phyloP scores from a whole-genome alignment of 2,797 vertebrate species.

The Semaprochilodus insignis region DNA sequence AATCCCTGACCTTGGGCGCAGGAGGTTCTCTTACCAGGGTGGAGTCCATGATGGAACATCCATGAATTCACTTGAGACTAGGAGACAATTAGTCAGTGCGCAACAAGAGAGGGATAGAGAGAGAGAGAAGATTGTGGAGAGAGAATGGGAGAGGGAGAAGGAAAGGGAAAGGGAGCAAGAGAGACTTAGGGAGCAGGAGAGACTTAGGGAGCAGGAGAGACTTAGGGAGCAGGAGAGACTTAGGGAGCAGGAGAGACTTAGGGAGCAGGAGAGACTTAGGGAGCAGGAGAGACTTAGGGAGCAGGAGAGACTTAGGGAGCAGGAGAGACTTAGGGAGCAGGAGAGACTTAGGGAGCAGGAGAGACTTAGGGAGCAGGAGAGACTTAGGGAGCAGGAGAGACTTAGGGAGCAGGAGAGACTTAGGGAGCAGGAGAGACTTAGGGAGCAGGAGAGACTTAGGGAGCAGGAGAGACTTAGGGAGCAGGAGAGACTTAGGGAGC shows the following conservation, averaged over 20 bases:
- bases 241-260: constrained; percentile 58
- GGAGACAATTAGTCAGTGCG: constrained; percentile 65
- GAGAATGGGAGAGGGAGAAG: constrained; percentile 30
- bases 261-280: constrained; percentile 54
- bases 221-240: constrained; percentile 54
- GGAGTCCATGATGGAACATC: constrained; percentile 63
- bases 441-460: constrained; percentile 53
- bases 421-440: constrained; percentile 52
- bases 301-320: constrained; percentile 55
- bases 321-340: constrained; percentile 50
- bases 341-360: constrained; percentile 55
- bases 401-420: constrained; percentile 56
- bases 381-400: constrained; percentile 49
- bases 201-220: constrained; percentile 48
- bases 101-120: constrained; percentile 62
- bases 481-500: constrained; percentile 55
- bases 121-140: constrained; percentile 59
- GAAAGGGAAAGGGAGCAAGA: constrained; percentile 50
- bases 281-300: constrained; percentile 54
- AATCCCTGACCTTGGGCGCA: constrained; percentile 55
- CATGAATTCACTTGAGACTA: constrained; percentile 58
- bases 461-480: constrained; percentile 54
- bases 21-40: constrained; percentile 81
- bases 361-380: constrained; percentile 58
- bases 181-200: constrained; percentile 55